Evolutionary conservation across 2,113 vertebrate genomes (phyloP).

Genomic region (Echinops telfairi): DNA sequence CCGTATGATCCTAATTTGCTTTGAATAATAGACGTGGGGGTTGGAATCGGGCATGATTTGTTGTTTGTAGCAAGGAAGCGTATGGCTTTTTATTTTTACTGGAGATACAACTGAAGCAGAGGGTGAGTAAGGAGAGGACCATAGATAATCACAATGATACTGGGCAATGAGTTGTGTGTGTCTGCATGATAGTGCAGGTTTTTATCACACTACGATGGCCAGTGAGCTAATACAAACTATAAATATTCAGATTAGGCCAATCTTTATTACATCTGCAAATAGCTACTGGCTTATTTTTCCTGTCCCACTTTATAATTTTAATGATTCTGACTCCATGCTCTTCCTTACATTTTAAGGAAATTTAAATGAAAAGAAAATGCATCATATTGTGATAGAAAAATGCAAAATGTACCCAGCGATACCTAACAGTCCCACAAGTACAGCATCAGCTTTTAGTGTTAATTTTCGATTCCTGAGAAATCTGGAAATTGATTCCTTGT

Average conservation of each 20-base stretch:
- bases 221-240: conserved; percentile 63
- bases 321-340: conserved; percentile 45
- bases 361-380: conserved; percentile 62
- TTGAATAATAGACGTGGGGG: conserved; percentile 75
- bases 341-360: conserved; percentile 46
- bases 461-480: conserved; percentile 36
- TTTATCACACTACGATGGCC: conserved; percentile 55
- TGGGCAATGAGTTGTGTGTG: conserved; percentile 48
- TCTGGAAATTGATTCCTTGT: conserved; percentile 60
- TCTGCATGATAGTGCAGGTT: conserved; percentile 26
- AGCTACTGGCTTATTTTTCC: conserved; percentile 27
- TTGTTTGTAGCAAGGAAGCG: conserved; percentile 72
- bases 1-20: conserved; percentile 72
- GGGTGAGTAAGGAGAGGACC: conserved; percentile 72
- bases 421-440: not conserved
- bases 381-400: conserved; percentile 31
- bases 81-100: conserved; percentile 81
- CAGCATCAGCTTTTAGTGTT: not conserved
- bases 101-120: conserved; percentile 67
- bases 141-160: conserved; percentile 63
- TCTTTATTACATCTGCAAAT: conserved; percentile 61
- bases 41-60: conserved; percentile 73
- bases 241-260: conserved; percentile 75
- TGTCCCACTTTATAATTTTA: conserved; percentile 65
- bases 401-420: conserved; percentile 21